Evolutionary conservation across 2,797 vertebrate genomes (phyloP).

Genomic region (Enoplosus armatus): DNA sequence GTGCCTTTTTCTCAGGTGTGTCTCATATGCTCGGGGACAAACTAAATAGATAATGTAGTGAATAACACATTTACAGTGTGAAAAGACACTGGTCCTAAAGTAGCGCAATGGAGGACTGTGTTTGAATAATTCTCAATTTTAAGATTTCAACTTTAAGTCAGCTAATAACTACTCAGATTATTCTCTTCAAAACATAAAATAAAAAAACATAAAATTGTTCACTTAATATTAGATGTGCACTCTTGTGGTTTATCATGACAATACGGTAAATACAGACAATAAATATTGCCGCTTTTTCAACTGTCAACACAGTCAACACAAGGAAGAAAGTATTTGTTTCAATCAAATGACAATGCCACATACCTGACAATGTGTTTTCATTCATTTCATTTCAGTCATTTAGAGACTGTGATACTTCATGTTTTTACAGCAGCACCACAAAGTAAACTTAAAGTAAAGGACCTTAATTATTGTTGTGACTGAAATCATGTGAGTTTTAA

Average conservation of each 20-base stretch:
- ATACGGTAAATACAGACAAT: background rate
- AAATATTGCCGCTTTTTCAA: background rate
- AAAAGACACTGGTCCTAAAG: background rate
- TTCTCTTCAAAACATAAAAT: background rate
- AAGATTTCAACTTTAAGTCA: background rate
- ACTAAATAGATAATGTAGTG: background rate
- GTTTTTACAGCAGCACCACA: background rate
- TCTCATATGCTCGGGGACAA: background rate
- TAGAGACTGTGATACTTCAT: background rate
- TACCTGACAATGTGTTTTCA: background rate
- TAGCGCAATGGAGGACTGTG: background rate
- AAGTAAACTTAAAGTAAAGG: conserved; percentile 1
- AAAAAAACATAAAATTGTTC: background rate
- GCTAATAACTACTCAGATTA: background rate
- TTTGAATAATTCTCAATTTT: background rate
- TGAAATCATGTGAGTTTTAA: background rate
- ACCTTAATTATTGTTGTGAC: conserved; percentile 37
- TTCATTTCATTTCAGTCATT: background rate
- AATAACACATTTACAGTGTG: background rate
- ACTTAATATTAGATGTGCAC: background rate
- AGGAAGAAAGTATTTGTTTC: background rate
- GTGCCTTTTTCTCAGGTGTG: background rate
- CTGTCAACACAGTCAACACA: background rate
- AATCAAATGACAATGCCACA: background rate
- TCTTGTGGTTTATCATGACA: background rate